These are phyloP conservation scores for Etheostoma nigrum DNA, from an alignment of 2,797 vertebrate genomes.

Conservation along the genomic window DNA sequence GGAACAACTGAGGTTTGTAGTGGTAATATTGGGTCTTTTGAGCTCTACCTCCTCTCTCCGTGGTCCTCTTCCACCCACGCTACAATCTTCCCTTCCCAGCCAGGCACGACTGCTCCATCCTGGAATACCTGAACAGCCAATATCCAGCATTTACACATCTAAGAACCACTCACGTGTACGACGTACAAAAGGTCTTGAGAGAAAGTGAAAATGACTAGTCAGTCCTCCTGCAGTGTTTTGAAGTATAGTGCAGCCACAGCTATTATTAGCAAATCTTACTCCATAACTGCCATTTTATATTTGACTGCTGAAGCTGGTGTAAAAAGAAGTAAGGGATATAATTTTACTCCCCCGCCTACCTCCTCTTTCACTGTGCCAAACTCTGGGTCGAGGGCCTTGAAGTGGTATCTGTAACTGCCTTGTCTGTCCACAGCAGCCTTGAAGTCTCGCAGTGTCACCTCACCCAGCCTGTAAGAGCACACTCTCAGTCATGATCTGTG, in stretches of 20 bases:
- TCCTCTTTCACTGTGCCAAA: slow-evolving; percentile 99
- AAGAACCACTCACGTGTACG: slow-evolving; percentile 37
- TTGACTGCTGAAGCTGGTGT: slow-evolving; percentile 37
- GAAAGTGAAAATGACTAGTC: slow-evolving; percentile 43
- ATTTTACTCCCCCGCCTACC: slow-evolving; percentile 82
- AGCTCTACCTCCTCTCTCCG: slow-evolving; percentile 88
- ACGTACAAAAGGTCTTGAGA: slow-evolving; percentile 34
- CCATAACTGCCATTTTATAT: slow-evolving; percentile 48
- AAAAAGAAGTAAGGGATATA: slow-evolving; percentile 46
- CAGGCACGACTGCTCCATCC: slow-evolving; percentile 94
- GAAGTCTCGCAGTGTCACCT: slow-evolving; percentile 96
- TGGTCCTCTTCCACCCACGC: slow-evolving; percentile 99
- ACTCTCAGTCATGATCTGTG: slow-evolving; percentile 49
- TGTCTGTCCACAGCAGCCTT: slow-evolving; percentile 95
- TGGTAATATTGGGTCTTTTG: slow-evolving; percentile 50
- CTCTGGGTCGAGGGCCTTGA: slow-evolving; percentile 98
- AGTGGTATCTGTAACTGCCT: slow-evolving; percentile 96
- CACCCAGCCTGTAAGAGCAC: slow-evolving; percentile 89
- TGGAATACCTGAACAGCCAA: slow-evolving; percentile 90
- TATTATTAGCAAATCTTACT: slow-evolving; percentile 60
- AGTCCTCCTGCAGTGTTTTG: slow-evolving; percentile 44
- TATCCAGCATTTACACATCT: slow-evolving; percentile 47
- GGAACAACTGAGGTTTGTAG: slow-evolving; percentile 66
- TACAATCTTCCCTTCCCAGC: slow-evolving; percentile 99
- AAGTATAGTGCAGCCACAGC: slow-evolving; percentile 35